Evolutionary conservation across 1,140 invertebrate species (phyloP).

Genomic region (Dinoponera quadriceps): DNA sequence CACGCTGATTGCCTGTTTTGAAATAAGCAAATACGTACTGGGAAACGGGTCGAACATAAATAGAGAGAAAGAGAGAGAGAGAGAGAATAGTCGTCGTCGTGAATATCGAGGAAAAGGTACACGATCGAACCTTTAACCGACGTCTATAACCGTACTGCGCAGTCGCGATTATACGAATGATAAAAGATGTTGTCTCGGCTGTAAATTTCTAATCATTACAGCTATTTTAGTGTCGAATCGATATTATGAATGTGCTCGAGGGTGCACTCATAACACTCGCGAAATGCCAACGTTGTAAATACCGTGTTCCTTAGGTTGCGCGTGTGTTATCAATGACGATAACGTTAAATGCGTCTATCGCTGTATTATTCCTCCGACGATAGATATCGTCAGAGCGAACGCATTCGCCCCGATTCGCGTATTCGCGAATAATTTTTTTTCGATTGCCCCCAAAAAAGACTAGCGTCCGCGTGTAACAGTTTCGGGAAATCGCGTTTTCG

Average conservation of each 20-base stretch:
- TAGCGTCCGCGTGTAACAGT: neutral
- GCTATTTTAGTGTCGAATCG: neutral
- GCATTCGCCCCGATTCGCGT: too few relatives aligned
- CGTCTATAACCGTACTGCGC: neutral
- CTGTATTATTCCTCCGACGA: too few relatives aligned
- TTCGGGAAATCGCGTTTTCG: neutral
- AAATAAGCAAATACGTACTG: neutral
- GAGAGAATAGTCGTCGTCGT: neutral
- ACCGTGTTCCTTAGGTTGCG: too few relatives aligned
- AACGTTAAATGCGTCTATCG: too few relatives aligned
- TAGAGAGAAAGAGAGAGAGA: neutral
- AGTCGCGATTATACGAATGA: neutral
- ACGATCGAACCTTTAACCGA: neutral
- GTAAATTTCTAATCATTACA: neutral
- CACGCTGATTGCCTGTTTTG: conserved; percentile 4
- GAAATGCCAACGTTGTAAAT: neutral
- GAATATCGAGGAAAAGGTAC: neutral
- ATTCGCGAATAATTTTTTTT: neutral
- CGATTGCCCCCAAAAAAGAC: conserved; percentile 14
- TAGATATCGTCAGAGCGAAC: too few relatives aligned
- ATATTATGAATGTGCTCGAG: neutral
- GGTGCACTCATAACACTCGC: neutral
- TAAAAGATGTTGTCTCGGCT: neutral
- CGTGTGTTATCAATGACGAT: too few relatives aligned
- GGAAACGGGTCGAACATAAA: neutral